These are phyloP conservation scores for Copidosoma floridanum DNA, from an alignment of 1,140 invertebrate genomes.

Conservation along the genomic window DNA sequence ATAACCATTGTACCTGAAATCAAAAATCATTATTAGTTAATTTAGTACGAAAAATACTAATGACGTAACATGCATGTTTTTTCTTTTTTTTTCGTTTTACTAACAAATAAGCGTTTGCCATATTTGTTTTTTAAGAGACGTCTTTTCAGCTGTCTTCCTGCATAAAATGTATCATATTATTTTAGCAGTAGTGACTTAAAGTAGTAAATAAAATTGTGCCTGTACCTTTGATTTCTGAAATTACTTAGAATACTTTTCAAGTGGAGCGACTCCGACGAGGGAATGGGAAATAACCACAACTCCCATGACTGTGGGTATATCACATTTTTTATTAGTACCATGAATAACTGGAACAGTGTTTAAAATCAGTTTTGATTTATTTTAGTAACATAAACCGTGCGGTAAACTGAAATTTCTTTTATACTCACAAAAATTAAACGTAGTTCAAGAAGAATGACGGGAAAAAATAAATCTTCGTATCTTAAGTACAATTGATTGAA, in stretches of 20 bases:
- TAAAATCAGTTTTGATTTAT: background rate
- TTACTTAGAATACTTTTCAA: conserved; percentile 12
- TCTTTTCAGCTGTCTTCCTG: too few relatives aligned
- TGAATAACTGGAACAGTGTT: conserved; percentile 1
- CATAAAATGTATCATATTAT: too few relatives aligned
- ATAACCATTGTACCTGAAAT: conserved; percentile 12
- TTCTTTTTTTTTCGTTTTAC: too few relatives aligned
- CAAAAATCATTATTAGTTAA: background rate
- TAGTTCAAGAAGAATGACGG: conserved; percentile 6
- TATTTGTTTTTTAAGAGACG: conserved; percentile 11
- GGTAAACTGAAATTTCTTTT: too few relatives aligned
- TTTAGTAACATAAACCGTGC: background rate
- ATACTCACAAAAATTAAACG: conserved; percentile 16
- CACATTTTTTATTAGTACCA: conserved; percentile 2
- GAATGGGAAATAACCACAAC: conserved; percentile 4
- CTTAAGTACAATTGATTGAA: conserved; percentile 3
- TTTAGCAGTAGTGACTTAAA: too few relatives aligned
- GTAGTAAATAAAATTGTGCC: too few relatives aligned
- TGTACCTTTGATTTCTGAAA: background rate
- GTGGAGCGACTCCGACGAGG: conserved; percentile 7
- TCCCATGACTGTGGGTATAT: background rate
- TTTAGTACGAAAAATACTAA: background rate
- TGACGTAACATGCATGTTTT: background rate
- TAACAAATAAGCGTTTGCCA: conserved; percentile 21
- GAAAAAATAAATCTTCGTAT: conserved; percentile 8